These are phyloP conservation scores for Podarcis lilfordi DNA, from an alignment of 2,797 vertebrate genomes.

Conservation along the genomic window DNA sequence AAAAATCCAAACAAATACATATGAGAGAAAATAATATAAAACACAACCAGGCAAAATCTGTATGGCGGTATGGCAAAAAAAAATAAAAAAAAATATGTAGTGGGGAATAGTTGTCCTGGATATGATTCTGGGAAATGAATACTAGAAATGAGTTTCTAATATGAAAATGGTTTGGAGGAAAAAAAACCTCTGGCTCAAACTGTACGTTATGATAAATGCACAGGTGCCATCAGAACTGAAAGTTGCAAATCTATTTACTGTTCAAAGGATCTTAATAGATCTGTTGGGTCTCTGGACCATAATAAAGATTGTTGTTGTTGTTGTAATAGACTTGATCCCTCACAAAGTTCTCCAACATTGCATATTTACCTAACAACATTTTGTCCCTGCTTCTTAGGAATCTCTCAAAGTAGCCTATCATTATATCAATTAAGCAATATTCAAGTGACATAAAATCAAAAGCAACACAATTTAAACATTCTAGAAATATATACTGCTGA, in stretches of 20 bases:
- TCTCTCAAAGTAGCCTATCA: background rate
- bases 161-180: background rate
- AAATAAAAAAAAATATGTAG: background rate
- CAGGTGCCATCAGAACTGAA: background rate
- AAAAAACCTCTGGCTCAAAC: background rate
- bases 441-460: background rate
- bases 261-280: background rate
- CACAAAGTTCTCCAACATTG: background rate
- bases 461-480: background rate
- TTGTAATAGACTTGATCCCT: background rate
- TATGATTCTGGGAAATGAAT: constrained; percentile 26
- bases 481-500: background rate
- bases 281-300: too few relatives aligned
- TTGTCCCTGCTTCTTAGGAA: background rate
- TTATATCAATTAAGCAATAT: background rate
- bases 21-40: constrained; percentile 43
- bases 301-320: too few relatives aligned
- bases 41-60: constrained; percentile 15
- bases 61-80: constrained; percentile 9
- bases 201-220: background rate
- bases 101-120: too few relatives aligned
- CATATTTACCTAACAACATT: too few relatives aligned
- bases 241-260: background rate
- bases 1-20: constrained; percentile 23
- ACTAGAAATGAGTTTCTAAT: constrained; percentile 34